Percentiles rank a stretch among this genome's conserved stretches.
Conservation (phyloP, 2,797 vertebrate genomes). For the Crocidura indochinensis region DNA sequence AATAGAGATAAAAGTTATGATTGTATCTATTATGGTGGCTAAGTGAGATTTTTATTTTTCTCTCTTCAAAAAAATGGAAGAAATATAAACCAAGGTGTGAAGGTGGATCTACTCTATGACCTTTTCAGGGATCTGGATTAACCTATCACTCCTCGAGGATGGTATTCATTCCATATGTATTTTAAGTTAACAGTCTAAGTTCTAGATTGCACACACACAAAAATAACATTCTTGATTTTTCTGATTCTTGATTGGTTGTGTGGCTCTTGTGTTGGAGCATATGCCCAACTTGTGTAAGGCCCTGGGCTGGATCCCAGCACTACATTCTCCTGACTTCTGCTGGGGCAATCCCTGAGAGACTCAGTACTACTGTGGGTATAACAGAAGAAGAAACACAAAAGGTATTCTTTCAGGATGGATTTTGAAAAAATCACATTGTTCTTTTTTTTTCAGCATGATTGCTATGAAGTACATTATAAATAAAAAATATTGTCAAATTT, state of each 20-base stretch:
- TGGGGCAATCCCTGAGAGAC: too few species aligned
- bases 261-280: not conserved
- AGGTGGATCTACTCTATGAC: not conserved
- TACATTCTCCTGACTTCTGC: too few species aligned
- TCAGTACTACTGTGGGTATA: too few species aligned
- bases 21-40: not conserved
- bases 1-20: not conserved
- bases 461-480: not conserved
- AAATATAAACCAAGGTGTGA: slow-evolving; percentile 15
- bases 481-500: slow-evolving; percentile 37
- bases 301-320: too few species aligned
- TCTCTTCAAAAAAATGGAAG: slow-evolving; percentile 1
- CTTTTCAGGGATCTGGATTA: not conserved
- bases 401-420: too few species aligned
- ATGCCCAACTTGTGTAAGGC: too few species aligned
- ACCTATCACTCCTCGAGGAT: not conserved
- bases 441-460: not conserved
- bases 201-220: not conserved
- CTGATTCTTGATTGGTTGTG: not conserved
- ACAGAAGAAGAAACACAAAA: too few species aligned
- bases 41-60: not conserved
- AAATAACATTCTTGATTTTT: not conserved
- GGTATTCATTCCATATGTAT: slow-evolving; percentile 21
- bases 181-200: slow-evolving; percentile 46
- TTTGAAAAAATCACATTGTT: not conserved